Evolutionary conservation across 2,888 invertebrate genomes (phyloP), one percentile per base, ranked within the genome.

Genomic region (Cheilosia vernalis): DNA sequence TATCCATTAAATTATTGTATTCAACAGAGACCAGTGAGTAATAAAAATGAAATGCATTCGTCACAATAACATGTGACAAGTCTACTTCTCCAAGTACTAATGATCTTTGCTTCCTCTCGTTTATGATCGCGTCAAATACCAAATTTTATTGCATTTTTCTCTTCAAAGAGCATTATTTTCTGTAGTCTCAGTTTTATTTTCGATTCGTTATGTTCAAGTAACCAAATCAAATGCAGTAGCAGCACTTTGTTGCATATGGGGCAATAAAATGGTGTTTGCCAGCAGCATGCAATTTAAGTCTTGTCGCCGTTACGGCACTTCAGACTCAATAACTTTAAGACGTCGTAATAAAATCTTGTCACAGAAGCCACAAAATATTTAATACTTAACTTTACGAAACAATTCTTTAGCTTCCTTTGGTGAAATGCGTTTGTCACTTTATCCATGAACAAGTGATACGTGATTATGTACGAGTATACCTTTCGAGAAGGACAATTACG

Each of bases 241-340:
- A 30, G 21, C 56, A 69, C 69, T 56, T 69, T 69, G 69, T 69
- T 69, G 69, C 69, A 56, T 30, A 47, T 56, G 44, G 44, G 33
- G 67, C 58, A 27, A 69, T 69, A 47, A 56, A 69, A 69, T 69
- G 44, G 15, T 44, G 56, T 58, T 47, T 56, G n/a, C 44, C 19
- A 56, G 53, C 30, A 44, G 53, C 67, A 44, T 42, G 67, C 19
- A 58, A 56, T 21, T 69, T 30, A 69, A 33, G 56, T 44, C 53
- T 53, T 66, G 55, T 67, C 42, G 42, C 42, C 17, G 55, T 69
- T 47, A 47, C 56, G 44, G 56, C 15, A 58, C 44, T 69, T 33
- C 24, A 47, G 55, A 58, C 30, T 56, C 44, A 69, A 69, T 44
- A 69, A 47, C 30, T 69, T 33, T 56, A 56, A 56, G 44, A 56